Evolutionary conservation across 2,888 invertebrate species (phyloP).

Genomic region (Toxonevra muliebris): DNA sequence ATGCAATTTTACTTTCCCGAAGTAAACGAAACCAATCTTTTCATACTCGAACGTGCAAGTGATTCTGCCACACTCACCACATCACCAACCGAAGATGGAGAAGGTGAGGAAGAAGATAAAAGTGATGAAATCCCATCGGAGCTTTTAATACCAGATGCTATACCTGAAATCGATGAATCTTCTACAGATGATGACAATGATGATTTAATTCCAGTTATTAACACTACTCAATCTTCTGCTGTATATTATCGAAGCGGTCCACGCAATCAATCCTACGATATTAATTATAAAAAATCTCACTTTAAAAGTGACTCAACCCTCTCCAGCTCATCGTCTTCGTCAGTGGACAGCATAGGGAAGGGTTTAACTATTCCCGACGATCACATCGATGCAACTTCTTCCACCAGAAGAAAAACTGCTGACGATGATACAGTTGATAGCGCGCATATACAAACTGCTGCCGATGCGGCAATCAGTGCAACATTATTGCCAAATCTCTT

Average conservation of each 20-base stretch:
- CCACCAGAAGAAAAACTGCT: too few species aligned
- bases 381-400: slow-evolving; percentile 26
- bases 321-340: slow-evolving; percentile 61
- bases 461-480: slow-evolving; percentile 47
- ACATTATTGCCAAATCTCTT: slow-evolving; percentile 55
- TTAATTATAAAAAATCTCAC: slow-evolving; percentile 56
- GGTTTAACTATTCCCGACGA: slow-evolving; percentile 61
- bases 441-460: slow-evolving; percentile 33
- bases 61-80: slow-evolving; percentile 55
- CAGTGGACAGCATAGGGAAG: slow-evolving; percentile 62
- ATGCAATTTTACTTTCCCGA: slow-evolving; percentile 56
- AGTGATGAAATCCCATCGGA: slow-evolving; percentile 64
- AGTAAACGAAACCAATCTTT: slow-evolving; percentile 58
- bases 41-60: slow-evolving; percentile 60
- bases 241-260: slow-evolving; percentile 41
- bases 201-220: slow-evolving; percentile 22
- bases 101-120: slow-evolving; percentile 53
- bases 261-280: not conserved
- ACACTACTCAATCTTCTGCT: slow-evolving; percentile 18
- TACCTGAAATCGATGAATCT: slow-evolving; percentile 64
- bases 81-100: slow-evolving; percentile 45
- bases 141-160: slow-evolving; percentile 60
- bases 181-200: slow-evolving; percentile 57
- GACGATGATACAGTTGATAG: too few species aligned
- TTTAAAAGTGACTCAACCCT: slow-evolving; percentile 62